These are phyloP conservation scores for Phalloptychus januarius DNA, from an alignment of 2,797 vertebrate species.

Conservation along the genomic window DNA sequence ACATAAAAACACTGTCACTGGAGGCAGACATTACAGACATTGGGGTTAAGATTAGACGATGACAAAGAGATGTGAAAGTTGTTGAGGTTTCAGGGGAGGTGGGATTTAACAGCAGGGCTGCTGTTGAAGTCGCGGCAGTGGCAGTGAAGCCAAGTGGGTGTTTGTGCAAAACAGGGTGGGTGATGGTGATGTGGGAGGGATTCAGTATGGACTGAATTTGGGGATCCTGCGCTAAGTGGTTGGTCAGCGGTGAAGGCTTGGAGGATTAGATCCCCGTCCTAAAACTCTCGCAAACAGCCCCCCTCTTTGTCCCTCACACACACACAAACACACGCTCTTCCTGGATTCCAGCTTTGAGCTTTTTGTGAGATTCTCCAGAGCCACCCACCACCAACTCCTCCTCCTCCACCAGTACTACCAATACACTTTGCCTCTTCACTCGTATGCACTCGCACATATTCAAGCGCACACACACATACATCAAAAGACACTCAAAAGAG, in stretches of 20 bases:
- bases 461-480: constrained; percentile 15
- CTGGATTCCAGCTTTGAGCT: constrained; percentile 71
- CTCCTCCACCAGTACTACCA: constrained; percentile 53
- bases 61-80: constrained; percentile 12
- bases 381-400: constrained; percentile 49
- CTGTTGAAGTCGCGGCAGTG: constrained; percentile 35
- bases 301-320: neutral
- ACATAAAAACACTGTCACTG: constrained; percentile 48
- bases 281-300: constrained; percentile 58
- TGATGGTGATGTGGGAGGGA: constrained; percentile 46
- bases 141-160: constrained; percentile 34
- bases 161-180: constrained; percentile 40
- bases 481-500: constrained; percentile 61
- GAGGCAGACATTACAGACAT: constrained; percentile 44
- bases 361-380: constrained; percentile 77
- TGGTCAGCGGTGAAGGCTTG: constrained; percentile 70
- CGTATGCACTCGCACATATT: constrained; percentile 17
- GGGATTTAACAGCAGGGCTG: constrained; percentile 54
- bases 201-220: constrained; percentile 57
- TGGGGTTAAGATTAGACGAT: constrained; percentile 25
- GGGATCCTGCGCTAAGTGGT: constrained; percentile 77
- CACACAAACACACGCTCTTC: constrained; percentile 25
- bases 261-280: constrained; percentile 69
- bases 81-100: constrained; percentile 26
- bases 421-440: constrained; percentile 36